Percentiles rank a stretch among this genome's conserved stretches.
Evolutionary conservation across 2,888 invertebrate species (phyloP).

Genomic region (Prostheceraeus crozeri): DNA sequence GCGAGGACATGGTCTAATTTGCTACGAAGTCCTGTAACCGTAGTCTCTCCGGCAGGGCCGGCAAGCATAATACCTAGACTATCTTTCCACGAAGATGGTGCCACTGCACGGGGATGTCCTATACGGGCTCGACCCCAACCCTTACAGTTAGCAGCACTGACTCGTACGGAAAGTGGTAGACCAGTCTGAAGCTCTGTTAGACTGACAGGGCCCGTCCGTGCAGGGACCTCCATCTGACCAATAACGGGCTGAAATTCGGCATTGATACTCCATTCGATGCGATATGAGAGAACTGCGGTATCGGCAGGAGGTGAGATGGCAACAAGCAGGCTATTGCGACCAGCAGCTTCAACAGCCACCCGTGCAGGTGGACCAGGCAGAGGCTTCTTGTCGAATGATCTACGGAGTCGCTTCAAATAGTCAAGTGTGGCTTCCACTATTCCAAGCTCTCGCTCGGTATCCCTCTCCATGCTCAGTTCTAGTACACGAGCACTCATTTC

Average conservation of each 20-base stretch:
- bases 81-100: slow-evolving; percentile 29
- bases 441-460: slow-evolving; percentile 19
- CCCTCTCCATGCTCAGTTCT: background rate
- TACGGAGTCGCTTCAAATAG: slow-evolving; percentile 18
- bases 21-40: no score
- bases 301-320: slow-evolving; percentile 31
- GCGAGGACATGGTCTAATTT: no score
- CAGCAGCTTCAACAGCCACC: slow-evolving; percentile 31
- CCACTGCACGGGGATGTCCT: slow-evolving; percentile 4
- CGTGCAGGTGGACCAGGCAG: slow-evolving; percentile 17
- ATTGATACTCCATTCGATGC: slow-evolving; percentile 23
- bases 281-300: slow-evolving; percentile 27
- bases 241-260: background rate
- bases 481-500: slow-evolving; percentile 26
- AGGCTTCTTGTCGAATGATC: slow-evolving; percentile 22
- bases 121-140: slow-evolving; percentile 22
- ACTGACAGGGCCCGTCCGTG: slow-evolving; percentile 14
- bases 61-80: no score
- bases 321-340: slow-evolving; percentile 24
- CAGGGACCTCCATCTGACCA: background rate
- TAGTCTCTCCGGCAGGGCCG: no score
- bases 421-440: slow-evolving; percentile 26
- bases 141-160: slow-evolving; percentile 23
- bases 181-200: slow-evolving; percentile 28
- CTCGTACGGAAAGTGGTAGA: slow-evolving; percentile 30